Evolutionary conservation across 2,888 invertebrate species (phyloP).

Genomic region (Diachrysia chrysitis): DNA sequence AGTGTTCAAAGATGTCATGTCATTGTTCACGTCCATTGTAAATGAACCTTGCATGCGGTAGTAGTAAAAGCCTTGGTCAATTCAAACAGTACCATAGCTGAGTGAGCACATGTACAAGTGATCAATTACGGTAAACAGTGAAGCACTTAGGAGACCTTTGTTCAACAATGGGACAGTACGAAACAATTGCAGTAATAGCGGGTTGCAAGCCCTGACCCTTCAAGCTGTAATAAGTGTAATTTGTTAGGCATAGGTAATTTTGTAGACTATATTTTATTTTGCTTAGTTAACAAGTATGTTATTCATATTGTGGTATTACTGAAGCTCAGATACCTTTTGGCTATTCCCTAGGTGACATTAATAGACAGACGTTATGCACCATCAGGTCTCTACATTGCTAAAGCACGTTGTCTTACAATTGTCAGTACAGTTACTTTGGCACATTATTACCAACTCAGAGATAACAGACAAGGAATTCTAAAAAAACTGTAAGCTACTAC

Average conservation of each 20-base stretch:
- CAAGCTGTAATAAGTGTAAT: conserved; percentile 32
- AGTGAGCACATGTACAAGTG: conserved; percentile 38
- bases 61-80: conserved; percentile 16
- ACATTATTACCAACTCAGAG: neutral
- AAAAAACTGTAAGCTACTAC: too few species aligned
- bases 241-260: conserved; percentile 31
- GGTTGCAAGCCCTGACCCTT: conserved; percentile 49
- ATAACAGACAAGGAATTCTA: neutral
- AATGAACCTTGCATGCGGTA: neutral
- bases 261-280: neutral
- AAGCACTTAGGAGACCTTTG: conserved; percentile 31
- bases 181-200: conserved; percentile 46
- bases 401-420: neutral
- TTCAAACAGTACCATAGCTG: conserved; percentile 11
- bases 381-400: neutral
- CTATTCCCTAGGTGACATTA: neutral
- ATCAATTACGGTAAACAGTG: conserved; percentile 32
- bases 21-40: neutral
- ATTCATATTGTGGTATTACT: neutral
- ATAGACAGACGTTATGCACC: neutral
- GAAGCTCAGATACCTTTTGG: neutral
- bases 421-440: neutral
- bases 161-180: conserved; percentile 45
- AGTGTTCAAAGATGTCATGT: neutral
- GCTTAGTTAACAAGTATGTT: neutral